Base-by-base conservation (phyloP, 1,140 invertebrate species). In the Leptoteleia sp. region DNA sequence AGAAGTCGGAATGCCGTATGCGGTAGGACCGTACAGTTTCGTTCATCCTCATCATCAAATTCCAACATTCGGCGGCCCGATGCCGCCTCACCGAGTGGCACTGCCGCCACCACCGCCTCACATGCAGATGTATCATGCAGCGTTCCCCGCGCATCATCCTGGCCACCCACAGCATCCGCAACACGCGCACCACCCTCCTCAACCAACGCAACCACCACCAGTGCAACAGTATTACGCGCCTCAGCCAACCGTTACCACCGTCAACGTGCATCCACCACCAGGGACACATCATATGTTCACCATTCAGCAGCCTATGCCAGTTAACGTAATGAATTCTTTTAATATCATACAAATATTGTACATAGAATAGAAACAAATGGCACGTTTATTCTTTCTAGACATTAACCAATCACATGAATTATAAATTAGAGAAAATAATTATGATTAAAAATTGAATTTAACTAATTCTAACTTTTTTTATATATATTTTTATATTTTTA, bases 1-100 rank as follows among this genome's bases (percentile, higher is more conserved):
- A 89, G 88, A 86, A 48, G 89, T 93, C 45, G 89, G 91, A 25
- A 88, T 92, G 81, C 92, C 92, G 7, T 93, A 93, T 72, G 90
- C 91, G 0, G 88, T 91, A 2, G 88, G 89, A 12, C 91, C 91
- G 9, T 92, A 92, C 76, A 91, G 90, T 75, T 91, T 91, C 59
- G 83, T 90, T 17, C 91, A 91, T 80, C 88, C 89, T 1, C 88
- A 89, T 43, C 90, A 90, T 59, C 85, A 89, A 33, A 89, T 91
- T 22, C 84, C 90, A 3, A 84, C 89, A 3, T 91, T 91, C 61
- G 90, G 89, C 55, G 88, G 87, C 13, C 90, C 90, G 43, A 87
- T 91, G 83, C 89, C 92, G 40, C 92, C 92, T 5, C 92, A 92
- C 59, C 87, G 91, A 50, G 91, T 92, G 35, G 80, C 86, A 19